phyloP scores from a whole-genome alignment of 2,888 invertebrate species.

The Hypselothyrea guttata region DNA sequence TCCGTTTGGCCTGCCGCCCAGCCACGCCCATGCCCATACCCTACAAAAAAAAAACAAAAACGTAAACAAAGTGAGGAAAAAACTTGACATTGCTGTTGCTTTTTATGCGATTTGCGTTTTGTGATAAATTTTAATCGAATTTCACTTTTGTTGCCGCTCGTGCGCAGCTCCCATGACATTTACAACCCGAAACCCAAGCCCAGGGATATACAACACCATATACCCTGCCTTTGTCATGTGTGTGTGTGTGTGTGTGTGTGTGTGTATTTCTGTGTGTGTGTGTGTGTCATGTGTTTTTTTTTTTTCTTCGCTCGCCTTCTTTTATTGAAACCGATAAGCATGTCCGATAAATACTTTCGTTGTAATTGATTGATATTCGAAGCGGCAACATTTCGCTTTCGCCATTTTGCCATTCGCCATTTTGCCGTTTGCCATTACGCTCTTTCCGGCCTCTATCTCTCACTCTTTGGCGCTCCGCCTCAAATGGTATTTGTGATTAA shows the following conservation, averaged over 20 bases:
- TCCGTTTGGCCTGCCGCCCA: conserved; percentile 9
- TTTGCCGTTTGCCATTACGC: conserved; percentile 8
- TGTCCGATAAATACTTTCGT: conserved; percentile 62
- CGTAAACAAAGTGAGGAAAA: conserved; percentile 5
- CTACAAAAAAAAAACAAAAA: neutral
- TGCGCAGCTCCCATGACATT: conserved; percentile 41
- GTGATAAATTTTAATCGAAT: conserved; percentile 72
- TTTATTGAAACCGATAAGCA: conserved; percentile 60
- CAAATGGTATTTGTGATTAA: conserved; percentile 67
- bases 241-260: conserved; percentile 17
- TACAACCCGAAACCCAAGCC: conserved; percentile 8
- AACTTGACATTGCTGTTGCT: conserved; percentile 29
- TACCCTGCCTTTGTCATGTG: conserved; percentile 31
- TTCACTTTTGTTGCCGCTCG: conserved; percentile 48
- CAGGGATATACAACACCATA: conserved; percentile 1
- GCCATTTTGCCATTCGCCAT: conserved; percentile 28
- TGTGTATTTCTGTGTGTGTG: conserved; percentile 27
- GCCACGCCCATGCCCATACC: neutral
- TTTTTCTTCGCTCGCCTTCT: conserved; percentile 29
- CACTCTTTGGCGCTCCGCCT: conserved; percentile 15
- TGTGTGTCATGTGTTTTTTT: conserved; percentile 31
- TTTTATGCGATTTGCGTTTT: conserved; percentile 59
- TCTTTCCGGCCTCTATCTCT: neutral
- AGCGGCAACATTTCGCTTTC: conserved; percentile 46
- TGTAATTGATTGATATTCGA: conserved; percentile 66